Evolutionary conservation across 2,888 invertebrate genomes (phyloP), one percentile per base, ranked within the genome.

Genomic region (Brenthis ino): DNA sequence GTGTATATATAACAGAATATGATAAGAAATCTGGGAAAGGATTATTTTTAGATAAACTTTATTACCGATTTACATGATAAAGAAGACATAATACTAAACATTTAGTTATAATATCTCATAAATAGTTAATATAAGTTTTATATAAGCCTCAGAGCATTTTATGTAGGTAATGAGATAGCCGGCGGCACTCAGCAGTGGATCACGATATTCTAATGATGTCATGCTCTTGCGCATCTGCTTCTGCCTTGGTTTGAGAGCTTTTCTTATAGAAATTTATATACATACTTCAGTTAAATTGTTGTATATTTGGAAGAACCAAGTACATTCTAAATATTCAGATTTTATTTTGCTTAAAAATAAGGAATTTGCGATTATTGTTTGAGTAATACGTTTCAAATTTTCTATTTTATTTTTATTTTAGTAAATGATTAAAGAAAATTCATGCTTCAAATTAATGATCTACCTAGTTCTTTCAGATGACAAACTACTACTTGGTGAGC

Each of bases 151-250:
- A 63, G 43, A 53, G 55, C 61, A 53, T n/a, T 63, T 28, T 54
- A 43, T 55, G 58, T 50, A 3, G 37, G 67, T 63, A 67, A 63
- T 67, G 64, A 64, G 51, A 64, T 60, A 28, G 70, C 70, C 64
- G 58, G 53, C 68, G 70, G 68, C 68, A 57, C 55, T 51, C 64
- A 51, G 37, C 64, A 58, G 47, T 65, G 60, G 56, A 64, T 70
- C 67, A 68, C 64, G 70, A 61, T 56, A 53, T n/a, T 20, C 55
- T 65, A 64, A 64, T 56, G 55, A 55, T 55, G 67, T 58, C 57
- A 67, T 33, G 64, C 67, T 55, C 58, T 50, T 60, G 67, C 64
- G 60, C 67, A 64, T 67, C 67, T 70, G 64, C 56, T 64, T 55
- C 58, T 55, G 54, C 16, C 12, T 13, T n/a, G 50, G 8, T 2